phyloP scores from a whole-genome alignment of 2,888 invertebrate genomes.

The Tiphia femorata region DNA sequence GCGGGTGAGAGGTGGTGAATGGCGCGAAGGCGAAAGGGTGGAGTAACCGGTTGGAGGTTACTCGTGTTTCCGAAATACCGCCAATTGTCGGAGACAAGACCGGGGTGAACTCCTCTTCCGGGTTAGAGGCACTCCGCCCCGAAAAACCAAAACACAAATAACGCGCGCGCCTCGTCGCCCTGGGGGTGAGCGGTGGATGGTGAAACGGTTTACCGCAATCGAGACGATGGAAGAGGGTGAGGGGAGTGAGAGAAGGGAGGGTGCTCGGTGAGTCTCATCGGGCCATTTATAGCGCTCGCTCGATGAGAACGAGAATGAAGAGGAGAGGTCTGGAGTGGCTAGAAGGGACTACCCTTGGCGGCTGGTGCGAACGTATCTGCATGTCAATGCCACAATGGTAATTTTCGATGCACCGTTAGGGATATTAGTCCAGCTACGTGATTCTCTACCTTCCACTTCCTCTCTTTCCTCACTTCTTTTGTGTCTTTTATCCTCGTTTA shows the following conservation, averaged over 20 bases:
- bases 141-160: conserved; percentile 68
- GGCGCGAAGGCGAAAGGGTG: too few relatives aligned
- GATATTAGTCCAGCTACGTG: conserved; percentile 50
- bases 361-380: conserved; percentile 62
- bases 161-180: too few relatives aligned
- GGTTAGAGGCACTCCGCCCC: conserved; percentile 56
- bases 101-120: conserved; percentile 50
- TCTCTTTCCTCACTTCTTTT: too few relatives aligned
- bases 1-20: too few relatives aligned
- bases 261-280: conserved; percentile 41
- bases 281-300: too few relatives aligned
- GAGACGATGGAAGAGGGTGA: conserved; percentile 24
- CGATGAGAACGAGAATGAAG: too few relatives aligned
- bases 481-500: too few relatives aligned
- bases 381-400: conserved; percentile 64
- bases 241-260: conserved; percentile 36
- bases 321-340: too few relatives aligned
- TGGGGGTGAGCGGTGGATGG: too few relatives aligned
- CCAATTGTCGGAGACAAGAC: conserved; percentile 53
- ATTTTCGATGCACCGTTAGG: conserved; percentile 64
- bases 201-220: conserved; percentile 45
- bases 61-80: conserved; percentile 51
- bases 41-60: too few relatives aligned
- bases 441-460: conserved; percentile 13
- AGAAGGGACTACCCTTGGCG: conserved; percentile 31